phyloP scores from a whole-genome alignment of 2,113 vertebrate genomes.

The Centropus unirufus region DNA sequence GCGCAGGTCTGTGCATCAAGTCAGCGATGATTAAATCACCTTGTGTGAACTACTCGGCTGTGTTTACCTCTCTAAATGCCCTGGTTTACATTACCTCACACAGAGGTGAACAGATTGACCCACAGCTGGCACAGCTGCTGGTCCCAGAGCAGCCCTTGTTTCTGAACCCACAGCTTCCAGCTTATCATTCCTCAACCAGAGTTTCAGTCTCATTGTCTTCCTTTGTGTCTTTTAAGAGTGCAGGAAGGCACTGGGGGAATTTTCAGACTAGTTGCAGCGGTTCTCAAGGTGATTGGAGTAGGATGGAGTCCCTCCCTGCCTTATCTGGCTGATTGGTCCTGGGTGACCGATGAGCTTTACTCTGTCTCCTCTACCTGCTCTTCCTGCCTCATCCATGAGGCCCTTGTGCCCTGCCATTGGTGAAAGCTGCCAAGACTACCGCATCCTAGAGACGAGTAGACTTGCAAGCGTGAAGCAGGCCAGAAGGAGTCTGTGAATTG shows the following conservation, averaged over 20 bases:
- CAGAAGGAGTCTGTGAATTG: background rate
- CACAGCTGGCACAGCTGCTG: slow-evolving; percentile 8
- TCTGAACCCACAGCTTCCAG: background rate
- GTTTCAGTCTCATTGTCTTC: background rate
- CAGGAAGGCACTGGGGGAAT: background rate
- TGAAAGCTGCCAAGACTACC: background rate
- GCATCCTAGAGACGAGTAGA: background rate
- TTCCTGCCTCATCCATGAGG: background rate
- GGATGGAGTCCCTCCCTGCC: background rate
- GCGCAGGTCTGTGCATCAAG: background rate
- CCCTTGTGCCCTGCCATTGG: background rate
- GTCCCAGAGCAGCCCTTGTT: background rate
- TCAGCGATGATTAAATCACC: slow-evolving; percentile 23
- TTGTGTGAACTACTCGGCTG: background rate
- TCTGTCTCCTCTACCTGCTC: background rate
- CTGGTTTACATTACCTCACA: background rate
- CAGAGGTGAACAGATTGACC: background rate
- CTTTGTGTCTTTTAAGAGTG: background rate
- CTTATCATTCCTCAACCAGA: background rate
- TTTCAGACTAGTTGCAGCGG: background rate
- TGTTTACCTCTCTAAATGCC: slow-evolving; percentile 16
- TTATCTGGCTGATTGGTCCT: background rate
- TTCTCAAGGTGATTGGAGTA: background rate
- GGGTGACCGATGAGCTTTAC: background rate
- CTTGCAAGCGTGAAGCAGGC: background rate